Base-by-base conservation (phyloP, 2,888 invertebrate genomes). In the Odontomyia ornata region DNA sequence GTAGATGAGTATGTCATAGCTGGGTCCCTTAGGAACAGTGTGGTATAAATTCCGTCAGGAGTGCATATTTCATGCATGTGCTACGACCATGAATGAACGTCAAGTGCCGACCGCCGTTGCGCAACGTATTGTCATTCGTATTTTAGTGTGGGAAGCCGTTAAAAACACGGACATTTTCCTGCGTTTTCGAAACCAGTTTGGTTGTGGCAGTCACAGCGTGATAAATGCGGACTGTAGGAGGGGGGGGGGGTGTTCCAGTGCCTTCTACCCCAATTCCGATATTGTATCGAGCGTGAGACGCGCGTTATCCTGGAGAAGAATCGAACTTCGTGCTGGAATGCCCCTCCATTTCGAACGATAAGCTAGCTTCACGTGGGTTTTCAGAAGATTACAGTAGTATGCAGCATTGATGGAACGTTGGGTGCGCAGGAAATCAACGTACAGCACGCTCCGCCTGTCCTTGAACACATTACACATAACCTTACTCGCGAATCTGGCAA, bases 201-300 rank as follows among this genome's bases (percentile, higher is more conserved):
- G n/a, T n/a, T 65, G 9, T 65, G 65, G 65, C 36, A 65, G 4
- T 65, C 65, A 11, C 65, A 65, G 21, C n/a, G 65, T 65, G 43
- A 65, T 43, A 36, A 65, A 43, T 65, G 18, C 43, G 36, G 65
- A 36, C 65, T 30, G 36, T 65, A 36, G 65, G 43, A 21, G 43
- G 43, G 43, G 65, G 65, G 43, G 43, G 43, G 43, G 43, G 65
- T 65, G 65, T 65, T 65, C 65, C 36, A 65, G 65, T 65, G 36
- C 36, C 65, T 65, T 21, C 65, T n/a, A 65, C 67, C 47, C 52
- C 52, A 23, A 69, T 27, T 52, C 52, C n/a, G 25, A 67, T 69
- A 69, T 47, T 69, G 69, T 69, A 69, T 47, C 69, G 69, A 47
- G 69, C 69, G 69, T 69, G 69, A 69, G 69, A 25, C 69, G 46